Base-by-base conservation (phyloP, 2,113 vertebrate genomes). In the Dipodomys spectabilis region DNA sequence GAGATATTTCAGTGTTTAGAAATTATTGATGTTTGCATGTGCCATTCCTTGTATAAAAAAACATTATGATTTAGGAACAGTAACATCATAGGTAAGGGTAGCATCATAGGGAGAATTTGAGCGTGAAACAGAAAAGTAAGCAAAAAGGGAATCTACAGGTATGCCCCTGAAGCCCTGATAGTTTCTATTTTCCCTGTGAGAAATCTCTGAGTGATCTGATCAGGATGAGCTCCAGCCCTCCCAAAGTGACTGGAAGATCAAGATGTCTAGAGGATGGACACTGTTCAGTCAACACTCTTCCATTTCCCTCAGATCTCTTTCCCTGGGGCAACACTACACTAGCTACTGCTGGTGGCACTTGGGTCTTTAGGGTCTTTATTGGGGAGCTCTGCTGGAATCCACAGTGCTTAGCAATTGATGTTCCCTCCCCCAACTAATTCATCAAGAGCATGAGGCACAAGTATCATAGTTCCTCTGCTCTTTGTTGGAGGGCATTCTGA, bases 151-250 rank as follows among this genome's bases (percentile, higher is more conserved):
- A 74, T 94, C 68, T 62, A 49, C 87, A 93, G 96, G 92, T 39
- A 9, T 32, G 28, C 74, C 11, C 27, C 39, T 28, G 78, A 93
- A 35, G 45, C 45, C 57, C 18, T 49, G 39, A 35, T 4, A 57
- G 18, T 13, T 57, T 57, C 53, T 45, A 22, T 84, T 83, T 71
- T 72, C 72, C 67, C n/a, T 73, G 25, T 32, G 35, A 92, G 72
- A 94, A 64, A 95, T 68, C 65, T 64, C 84, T 78, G 93, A 92
- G 95, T 94, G 93, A 85, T 91, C 97, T 93, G 74, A 73, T 91
- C 94, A 93, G 92, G 95, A 94, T 94, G 84, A 97, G 72, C 86
- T 93, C 71, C 20, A 94, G 71, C 64, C 91, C 93, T 93, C 90
- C 93, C 77, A 6, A n/a, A 95, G 94, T 89, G 87, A 84, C 89